Evolutionary conservation across 30 jellyfish, hydroid and myxozoan species (phyloP).

Genomic region (Sanderia malayensis): DNA sequence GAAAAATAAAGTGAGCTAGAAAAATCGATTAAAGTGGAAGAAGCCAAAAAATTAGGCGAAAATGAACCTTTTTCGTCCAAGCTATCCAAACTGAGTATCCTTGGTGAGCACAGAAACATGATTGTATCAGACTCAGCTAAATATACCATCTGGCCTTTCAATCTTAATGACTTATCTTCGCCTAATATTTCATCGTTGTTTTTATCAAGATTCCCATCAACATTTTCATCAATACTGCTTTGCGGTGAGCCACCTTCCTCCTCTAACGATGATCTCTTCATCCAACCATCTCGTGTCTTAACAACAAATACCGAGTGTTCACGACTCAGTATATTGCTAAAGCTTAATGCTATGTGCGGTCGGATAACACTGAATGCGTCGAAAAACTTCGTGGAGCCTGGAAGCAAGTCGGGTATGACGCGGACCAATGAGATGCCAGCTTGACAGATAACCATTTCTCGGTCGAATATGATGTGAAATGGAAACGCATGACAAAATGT

Average conservation of each 20-base stretch:
- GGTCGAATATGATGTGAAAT: conserved; percentile 69
- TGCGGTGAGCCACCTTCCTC: conserved; percentile 30
- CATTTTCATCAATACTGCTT: conserved; percentile 11
- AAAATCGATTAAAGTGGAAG: not conserved
- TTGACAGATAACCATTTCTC: conserved; percentile 66
- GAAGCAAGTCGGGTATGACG: conserved; percentile 52
- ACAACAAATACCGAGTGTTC: conserved; percentile 65
- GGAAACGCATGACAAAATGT: conserved; percentile 76
- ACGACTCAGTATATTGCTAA: conserved; percentile 46
- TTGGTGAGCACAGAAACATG: conserved; percentile 68
- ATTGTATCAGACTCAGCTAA: conserved; percentile 66
- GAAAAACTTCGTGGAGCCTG: conserved; percentile 63
- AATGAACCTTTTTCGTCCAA: conserved; percentile 74
- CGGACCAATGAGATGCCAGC: conserved; percentile 76
- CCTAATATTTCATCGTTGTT: conserved; percentile 20
- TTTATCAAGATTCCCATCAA: conserved; percentile 7
- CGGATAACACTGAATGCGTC: conserved; percentile 58
- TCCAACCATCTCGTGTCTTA: conserved; percentile 52
- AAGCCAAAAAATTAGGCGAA: not conserved
- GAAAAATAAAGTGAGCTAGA: too few relatives aligned
- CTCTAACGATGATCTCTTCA: conserved; percentile 45
- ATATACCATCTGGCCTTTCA: conserved; percentile 84
- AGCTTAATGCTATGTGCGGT: conserved; percentile 64
- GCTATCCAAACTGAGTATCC: conserved; percentile 80
- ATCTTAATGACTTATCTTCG: conserved; percentile 48